Evolutionary conservation across 1,140 invertebrate species (phyloP), one percentile per base, ranked within the genome.

Genomic region (Tribolium madens): DNA sequence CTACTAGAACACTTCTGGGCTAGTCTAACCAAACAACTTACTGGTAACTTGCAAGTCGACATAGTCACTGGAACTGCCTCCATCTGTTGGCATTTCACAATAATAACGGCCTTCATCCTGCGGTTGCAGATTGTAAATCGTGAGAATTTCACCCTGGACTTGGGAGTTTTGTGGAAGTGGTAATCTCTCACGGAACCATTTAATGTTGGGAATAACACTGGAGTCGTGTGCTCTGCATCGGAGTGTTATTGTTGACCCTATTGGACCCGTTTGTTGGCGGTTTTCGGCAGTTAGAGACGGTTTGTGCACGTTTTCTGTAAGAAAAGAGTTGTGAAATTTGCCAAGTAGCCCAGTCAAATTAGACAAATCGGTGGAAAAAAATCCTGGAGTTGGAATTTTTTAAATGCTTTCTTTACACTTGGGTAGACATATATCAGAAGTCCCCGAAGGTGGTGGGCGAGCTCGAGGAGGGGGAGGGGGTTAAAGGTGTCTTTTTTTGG

Each of bases 41-140:
- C 93, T 89, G 84, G 89, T 88, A 47, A 94, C 89, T 78, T 87
- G 87, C 18, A 94, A 87, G 81, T 93, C 89, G 84, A 94, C 88
- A 85, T 90, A 92, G 85, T 91, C 92, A 72, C 83, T 87, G 52
- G 88, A 87, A 68, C 86, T 83, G 36, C 87, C 86, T 53, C 88
- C 88, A 17, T 88, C 84, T 10, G 87, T 88, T 47, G 87, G 84
- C 13, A 91, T 87, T 78, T 90, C 86, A 84, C 93, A 94, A 71
- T 91, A 89, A 82, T 95, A 95, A 78, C 88, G 87, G 68, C 93
- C 94, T 76, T 88, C 88, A 82, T 95, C 92, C 46, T 90, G 87
- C 13, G 86, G 85, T 77, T 87, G 87, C 0, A 93, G 86, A 57
- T 89, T 81, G 76, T 80, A 80, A 48, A 91, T 87, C 76, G 79